Conservation (phyloP, 2,797 vertebrate genomes). For the Hippopotamyrus pictus region DNA sequence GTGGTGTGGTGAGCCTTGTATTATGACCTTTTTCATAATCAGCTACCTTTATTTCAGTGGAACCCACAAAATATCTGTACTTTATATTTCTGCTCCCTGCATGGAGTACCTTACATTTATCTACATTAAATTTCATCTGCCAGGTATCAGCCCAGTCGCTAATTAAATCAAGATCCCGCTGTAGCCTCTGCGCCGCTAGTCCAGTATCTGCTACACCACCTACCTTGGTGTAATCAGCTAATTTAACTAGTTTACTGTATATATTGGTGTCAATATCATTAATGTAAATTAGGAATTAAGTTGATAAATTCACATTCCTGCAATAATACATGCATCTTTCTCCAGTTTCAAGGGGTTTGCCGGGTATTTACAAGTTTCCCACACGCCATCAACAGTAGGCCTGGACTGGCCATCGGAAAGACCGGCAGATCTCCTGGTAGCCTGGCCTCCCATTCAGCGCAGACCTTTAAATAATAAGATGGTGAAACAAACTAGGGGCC, state of each 20-base stretch:
- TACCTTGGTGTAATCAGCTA: neutral
- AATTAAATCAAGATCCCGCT: neutral
- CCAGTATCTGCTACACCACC: neutral
- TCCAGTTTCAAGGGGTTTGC: neutral
- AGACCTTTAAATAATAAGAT: neutral
- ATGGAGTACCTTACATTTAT: neutral
- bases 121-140: neutral
- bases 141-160: neutral
- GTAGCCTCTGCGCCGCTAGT: neutral
- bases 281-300: neutral
- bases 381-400: neutral
- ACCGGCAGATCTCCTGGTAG: neutral
- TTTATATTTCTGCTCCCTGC: neutral
- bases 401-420: neutral
- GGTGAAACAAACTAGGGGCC: neutral
- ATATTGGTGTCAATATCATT: neutral
- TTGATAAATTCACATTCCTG: neutral
- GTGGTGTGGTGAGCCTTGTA: neutral
- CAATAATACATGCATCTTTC: neutral
- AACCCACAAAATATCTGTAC: neutral
- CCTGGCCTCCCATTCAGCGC: neutral
- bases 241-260: neutral
- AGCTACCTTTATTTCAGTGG: neutral
- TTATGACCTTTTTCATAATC: neutral
- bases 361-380: neutral